phyloP scores from a whole-genome alignment of 2,888 invertebrate genomes.

The Drosophila mimica region DNA sequence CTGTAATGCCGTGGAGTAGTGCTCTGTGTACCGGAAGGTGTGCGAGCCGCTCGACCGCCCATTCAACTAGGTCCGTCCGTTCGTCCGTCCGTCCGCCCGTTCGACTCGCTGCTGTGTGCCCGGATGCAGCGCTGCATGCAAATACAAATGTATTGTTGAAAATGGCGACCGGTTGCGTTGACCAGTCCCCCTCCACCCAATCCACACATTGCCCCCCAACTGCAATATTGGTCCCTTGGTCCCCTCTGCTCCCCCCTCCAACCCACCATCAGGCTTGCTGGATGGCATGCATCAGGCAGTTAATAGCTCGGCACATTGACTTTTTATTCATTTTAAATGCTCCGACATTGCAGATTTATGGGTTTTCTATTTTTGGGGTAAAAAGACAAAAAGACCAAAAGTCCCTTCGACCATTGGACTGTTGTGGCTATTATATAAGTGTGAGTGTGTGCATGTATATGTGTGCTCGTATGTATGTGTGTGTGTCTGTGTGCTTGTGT shows the following conservation, averaged over 20 bases:
- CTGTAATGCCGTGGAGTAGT: slow-evolving; percentile 34
- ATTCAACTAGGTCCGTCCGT: slow-evolving; percentile 50
- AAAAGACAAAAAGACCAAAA: slow-evolving; percentile 51
- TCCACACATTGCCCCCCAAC: not conserved
- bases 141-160: slow-evolving; percentile 81
- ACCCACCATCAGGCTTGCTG: slow-evolving; percentile 19
- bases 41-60: slow-evolving; percentile 69
- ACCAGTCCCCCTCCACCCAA: slow-evolving; percentile 33
- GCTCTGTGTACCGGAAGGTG: slow-evolving; percentile 78
- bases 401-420: slow-evolving; percentile 11
- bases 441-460: not conserved
- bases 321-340: slow-evolving; percentile 82
- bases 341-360: slow-evolving; percentile 79
- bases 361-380: slow-evolving; percentile 73
- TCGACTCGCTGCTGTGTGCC: slow-evolving; percentile 57
- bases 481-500: not conserved
- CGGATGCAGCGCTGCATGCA: slow-evolving; percentile 78
- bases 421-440: slow-evolving; percentile 3
- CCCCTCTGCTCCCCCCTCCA: not conserved
- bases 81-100: slow-evolving; percentile 33
- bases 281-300: slow-evolving; percentile 76
- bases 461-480: not conserved
- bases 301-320: slow-evolving; percentile 82
- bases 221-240: slow-evolving; percentile 16
- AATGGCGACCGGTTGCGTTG: slow-evolving; percentile 76